Percentiles rank a stretch among this genome's conserved stretches.
Conservation (phyloP, 2,888 invertebrate genomes). For the Hoplodrina ambigua region DNA sequence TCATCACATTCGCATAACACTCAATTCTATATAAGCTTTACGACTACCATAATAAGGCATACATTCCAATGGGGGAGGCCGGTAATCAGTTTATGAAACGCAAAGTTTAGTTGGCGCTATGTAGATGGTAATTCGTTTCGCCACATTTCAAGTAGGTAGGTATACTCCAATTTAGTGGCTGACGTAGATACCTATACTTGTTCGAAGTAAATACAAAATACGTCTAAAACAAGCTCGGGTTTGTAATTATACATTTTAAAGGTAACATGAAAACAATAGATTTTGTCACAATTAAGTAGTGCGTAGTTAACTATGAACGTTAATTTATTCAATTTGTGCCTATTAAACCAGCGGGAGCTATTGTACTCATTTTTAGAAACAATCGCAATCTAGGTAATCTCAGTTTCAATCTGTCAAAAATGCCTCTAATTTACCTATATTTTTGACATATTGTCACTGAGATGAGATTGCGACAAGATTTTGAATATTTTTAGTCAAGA, state of each 20-base stretch:
- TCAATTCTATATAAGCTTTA: slow-evolving; percentile 24
- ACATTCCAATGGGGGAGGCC: slow-evolving; percentile 9
- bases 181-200: slow-evolving; percentile 25
- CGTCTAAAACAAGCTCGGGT: not conserved
- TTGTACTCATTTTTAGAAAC: no score
- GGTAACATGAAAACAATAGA: not conserved
- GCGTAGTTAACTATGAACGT: no score
- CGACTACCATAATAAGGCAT: not conserved
- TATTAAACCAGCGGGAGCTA: no score
- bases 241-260: not conserved
- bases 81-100: slow-evolving; percentile 14
- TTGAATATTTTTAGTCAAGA: no score
- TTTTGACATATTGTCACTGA: no score
- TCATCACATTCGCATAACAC: not conserved
- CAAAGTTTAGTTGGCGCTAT: slow-evolving; percentile 36
- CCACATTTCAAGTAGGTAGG: slow-evolving; percentile 34
- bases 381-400: no score
- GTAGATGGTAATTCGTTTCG: slow-evolving; percentile 51
- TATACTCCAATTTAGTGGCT: slow-evolving; percentile 17
- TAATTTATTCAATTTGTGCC: no score
- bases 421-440: no score
- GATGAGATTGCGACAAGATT: no score
- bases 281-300: not conserved
- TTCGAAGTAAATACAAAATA: slow-evolving; percentile 1
- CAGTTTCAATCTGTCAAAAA: no score